Conservation (phyloP, 2,113 vertebrate species). For the Hemichromis elongatus region DNA sequence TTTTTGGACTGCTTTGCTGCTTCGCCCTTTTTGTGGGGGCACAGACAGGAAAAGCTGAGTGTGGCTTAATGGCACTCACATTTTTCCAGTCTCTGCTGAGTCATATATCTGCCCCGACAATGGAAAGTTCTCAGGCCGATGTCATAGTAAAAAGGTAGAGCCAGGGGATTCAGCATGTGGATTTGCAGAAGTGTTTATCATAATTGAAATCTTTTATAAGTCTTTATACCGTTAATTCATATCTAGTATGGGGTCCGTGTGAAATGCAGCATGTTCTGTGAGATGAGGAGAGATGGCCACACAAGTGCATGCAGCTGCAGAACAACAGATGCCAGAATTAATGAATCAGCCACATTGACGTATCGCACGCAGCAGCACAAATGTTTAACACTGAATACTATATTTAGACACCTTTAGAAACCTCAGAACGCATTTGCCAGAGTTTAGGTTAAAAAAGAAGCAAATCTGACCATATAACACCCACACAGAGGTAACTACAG, state of each 20-base stretch:
- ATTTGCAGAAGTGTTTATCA: neutral
- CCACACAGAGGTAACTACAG: neutral
- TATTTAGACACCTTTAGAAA: neutral
- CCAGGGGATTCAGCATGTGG: neutral
- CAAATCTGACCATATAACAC: neutral
- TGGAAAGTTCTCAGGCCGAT: constrained; percentile 36
- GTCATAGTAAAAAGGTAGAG: neutral
- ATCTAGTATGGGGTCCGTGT: neutral
- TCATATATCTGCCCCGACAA: constrained; percentile 48
- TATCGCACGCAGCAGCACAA: neutral
- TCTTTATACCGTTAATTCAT: neutral
- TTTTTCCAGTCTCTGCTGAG: constrained; percentile 58
- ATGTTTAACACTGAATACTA: neutral
- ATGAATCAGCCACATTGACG: neutral
- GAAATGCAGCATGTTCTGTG: neutral
- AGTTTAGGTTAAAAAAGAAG: neutral
- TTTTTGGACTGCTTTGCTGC: constrained; percentile 39
- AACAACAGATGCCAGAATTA: constrained; percentile 51
- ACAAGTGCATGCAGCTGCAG: neutral
- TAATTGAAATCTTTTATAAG: neutral
- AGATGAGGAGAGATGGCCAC: neutral
- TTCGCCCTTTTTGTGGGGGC: constrained; percentile 41
- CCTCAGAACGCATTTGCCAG: neutral
- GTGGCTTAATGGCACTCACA: constrained; percentile 57
- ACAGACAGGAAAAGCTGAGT: constrained; percentile 60